Evolutionary conservation across 2,113 vertebrate genomes (phyloP).

Genomic region (Alligator sinensis): DNA sequence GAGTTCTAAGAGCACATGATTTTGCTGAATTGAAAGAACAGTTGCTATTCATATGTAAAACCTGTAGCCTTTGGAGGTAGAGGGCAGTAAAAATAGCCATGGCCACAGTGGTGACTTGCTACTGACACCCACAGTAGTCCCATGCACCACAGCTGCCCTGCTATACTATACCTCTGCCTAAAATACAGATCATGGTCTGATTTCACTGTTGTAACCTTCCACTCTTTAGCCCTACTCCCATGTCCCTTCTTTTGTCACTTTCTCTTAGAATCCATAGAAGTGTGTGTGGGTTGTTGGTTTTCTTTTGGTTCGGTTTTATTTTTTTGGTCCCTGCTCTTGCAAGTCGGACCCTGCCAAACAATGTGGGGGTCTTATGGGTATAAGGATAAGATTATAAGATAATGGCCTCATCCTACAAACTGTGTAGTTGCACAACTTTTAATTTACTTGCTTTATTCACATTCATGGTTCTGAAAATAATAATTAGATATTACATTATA

Average conservation of each 20-base stretch:
- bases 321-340: too few species aligned
- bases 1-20: not conserved
- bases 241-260: rapidly evolving
- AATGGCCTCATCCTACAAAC: too few species aligned
- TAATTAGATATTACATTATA: too few species aligned
- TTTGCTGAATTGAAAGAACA: not conserved
- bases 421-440: not conserved
- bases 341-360: not conserved
- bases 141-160: too few species aligned
- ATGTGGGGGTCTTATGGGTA: not conserved
- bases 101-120: too few species aligned
- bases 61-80: too few species aligned
- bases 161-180: too few species aligned
- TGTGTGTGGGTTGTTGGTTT: too few species aligned
- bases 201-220: not conserved
- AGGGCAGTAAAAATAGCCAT: too few species aligned
- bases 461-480: not conserved
- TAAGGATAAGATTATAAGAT: not conserved
- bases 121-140: too few species aligned
- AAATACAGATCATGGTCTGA: not conserved
- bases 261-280: not conserved
- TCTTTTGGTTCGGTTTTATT: not conserved
- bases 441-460: not conserved
- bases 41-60: not conserved
- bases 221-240: not conserved